phyloP scores from a whole-genome alignment of 2,113 vertebrate species.

The Aythya baeri region DNA sequence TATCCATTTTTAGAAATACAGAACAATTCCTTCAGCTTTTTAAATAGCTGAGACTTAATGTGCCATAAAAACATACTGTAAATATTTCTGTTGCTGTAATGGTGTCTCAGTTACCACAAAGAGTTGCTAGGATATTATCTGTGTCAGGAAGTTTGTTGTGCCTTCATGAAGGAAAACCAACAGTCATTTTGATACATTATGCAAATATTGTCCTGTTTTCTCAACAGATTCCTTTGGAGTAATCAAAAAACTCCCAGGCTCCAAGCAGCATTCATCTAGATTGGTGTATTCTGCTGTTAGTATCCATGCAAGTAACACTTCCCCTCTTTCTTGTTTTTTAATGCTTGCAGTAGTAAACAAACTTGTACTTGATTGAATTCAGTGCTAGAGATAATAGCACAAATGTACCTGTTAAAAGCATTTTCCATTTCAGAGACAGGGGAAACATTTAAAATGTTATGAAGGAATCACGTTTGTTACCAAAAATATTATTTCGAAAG shows the following conservation, averaged over 20 bases:
- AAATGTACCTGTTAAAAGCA: neutral
- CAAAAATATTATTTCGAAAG: neutral
- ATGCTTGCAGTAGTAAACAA: neutral
- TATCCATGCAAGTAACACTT: neutral
- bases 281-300: neutral
- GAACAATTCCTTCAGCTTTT: conserved; percentile 25
- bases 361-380: neutral
- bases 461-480: neutral
- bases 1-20: conserved; percentile 47
- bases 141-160: conserved; percentile 44
- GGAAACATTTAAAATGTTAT: neutral
- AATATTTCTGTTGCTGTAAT: conserved; percentile 64
- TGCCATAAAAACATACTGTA: conserved; percentile 50
- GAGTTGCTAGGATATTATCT: conserved; percentile 75
- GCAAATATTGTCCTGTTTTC: conserved; percentile 32
- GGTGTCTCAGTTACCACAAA: conserved; percentile 24
- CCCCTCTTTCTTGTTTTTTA: neutral
- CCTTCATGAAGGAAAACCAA: conserved; percentile 46
- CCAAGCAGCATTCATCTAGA: neutral
- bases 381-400: neutral
- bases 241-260: neutral
- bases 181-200: conserved; percentile 37
- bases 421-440: neutral
- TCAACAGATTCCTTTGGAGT: neutral
- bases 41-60: conserved; percentile 19